Evolutionary conservation across 2,113 vertebrate genomes (phyloP).

Genomic region (Tragelaphus imberbis): DNA sequence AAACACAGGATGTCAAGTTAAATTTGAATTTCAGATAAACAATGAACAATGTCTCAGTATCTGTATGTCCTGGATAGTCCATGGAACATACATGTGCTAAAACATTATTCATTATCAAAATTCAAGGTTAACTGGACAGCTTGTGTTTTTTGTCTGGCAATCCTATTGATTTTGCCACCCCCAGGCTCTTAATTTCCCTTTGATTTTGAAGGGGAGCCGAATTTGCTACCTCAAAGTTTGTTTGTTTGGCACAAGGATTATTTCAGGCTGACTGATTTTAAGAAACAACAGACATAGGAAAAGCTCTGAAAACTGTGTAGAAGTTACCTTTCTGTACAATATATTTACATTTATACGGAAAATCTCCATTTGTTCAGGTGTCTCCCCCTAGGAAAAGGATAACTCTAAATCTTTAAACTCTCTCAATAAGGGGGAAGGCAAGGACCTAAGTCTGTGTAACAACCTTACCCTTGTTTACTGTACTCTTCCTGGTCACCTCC

Average conservation of each 20-base stretch:
- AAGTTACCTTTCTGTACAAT: background rate
- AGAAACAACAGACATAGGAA: background rate
- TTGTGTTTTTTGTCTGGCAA: background rate
- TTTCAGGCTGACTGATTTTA: background rate
- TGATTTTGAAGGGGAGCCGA: background rate
- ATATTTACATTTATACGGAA: background rate
- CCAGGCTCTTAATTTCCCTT: background rate
- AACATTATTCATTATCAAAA: slow-evolving; percentile 20
- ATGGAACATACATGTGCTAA: background rate
- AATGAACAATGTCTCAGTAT: slow-evolving; percentile 16
- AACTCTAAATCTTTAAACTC: background rate
- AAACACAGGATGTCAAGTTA: slow-evolving; percentile 4
- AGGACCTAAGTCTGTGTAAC: background rate
- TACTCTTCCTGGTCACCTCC: background rate
- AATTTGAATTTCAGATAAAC: slow-evolving; percentile 35
- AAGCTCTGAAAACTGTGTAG: background rate
- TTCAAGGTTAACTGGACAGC: background rate
- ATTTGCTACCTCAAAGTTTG: background rate
- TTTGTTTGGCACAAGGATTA: background rate
- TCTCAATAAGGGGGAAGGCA: background rate
- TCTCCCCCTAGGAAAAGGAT: background rate
- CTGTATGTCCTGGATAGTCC: background rate
- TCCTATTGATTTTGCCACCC: background rate
- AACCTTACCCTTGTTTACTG: background rate
- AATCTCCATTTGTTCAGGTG: background rate